phyloP scores from a whole-genome alignment of 2,888 invertebrate genomes.

The Yponomeuta evonymella region DNA sequence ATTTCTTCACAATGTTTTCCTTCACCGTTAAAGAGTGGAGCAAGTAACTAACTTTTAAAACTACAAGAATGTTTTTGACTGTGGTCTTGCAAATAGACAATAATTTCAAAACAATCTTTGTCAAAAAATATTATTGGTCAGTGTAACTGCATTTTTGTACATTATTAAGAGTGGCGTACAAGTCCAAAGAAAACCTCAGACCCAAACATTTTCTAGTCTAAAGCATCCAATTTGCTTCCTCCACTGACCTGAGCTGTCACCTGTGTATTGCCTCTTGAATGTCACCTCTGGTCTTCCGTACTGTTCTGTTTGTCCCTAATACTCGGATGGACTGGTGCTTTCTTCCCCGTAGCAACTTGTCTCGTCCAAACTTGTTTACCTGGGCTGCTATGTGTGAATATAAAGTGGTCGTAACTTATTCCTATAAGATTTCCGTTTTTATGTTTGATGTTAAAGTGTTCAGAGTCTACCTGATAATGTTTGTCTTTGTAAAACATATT shows the following conservation, averaged over 20 bases:
- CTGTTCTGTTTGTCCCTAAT: not conserved
- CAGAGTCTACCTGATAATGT: too few species aligned
- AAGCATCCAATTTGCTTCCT: not conserved
- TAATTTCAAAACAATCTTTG: too few species aligned
- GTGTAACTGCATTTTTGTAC: not conserved
- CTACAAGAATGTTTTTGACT: too few species aligned
- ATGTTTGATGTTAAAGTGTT: too few species aligned
- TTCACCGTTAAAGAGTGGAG: too few species aligned
- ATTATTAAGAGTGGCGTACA: not conserved
- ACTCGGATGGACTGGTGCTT: slow-evolving; percentile 6
- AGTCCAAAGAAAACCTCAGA: not conserved
- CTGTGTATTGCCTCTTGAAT: not conserved
- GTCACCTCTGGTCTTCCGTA: not conserved
- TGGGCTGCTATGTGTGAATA: not conserved
- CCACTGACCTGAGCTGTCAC: not conserved
- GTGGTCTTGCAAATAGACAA: too few species aligned
- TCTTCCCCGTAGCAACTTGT: not conserved
- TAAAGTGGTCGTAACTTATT: not conserved
- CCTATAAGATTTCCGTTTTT: not conserved
- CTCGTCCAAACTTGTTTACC: not conserved
- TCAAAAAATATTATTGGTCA: not conserved
- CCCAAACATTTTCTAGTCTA: not conserved
- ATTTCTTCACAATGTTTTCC: too few species aligned
- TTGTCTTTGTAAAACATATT: too few species aligned
- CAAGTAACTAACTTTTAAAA: too few species aligned